Base-by-base conservation (phyloP, 2,888 invertebrate genomes). In the Arrhopalites spinosus region DNA sequence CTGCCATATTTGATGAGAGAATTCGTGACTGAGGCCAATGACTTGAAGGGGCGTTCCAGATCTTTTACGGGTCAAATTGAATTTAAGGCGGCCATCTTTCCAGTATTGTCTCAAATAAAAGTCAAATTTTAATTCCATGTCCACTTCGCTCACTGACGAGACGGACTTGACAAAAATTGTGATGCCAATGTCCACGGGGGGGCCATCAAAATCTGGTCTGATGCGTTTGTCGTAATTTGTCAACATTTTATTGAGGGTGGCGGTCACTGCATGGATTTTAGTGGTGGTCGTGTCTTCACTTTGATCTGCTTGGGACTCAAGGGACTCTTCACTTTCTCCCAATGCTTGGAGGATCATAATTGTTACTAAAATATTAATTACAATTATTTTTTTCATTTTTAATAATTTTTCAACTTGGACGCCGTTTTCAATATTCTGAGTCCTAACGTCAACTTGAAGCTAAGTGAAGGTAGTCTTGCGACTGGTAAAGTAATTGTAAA, bases 111-210 rank as follows among this genome's bases (percentile, higher is more conserved):
- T 53, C 43, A 68, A 50, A 5, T 66, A 59, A 8, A 74, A 68
- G 29, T 74, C 67, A 23, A 74, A 8, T 17, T 66, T 20, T 20
- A 56, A 68, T 56, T 74, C 74, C 74, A 64, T 63, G 29, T 73
- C 45, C 1, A 64, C 64, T 29, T 73, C 73, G 1, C 47, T 47
- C 17, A 68, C 50, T 1, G 27, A 36, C 3, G 68, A 1, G 27
- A 68, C 13, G 17, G 23, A 23, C 27, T 50, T 47, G 25, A 68
- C 29, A 25, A 43, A 7, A 0, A 68, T 20, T n/a, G 68, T 25
- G 50, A 68, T 25, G 20, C 27, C 17, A 13, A 68, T 27, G 11
- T 53, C 23, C 0, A 75, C 76, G 0, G 81, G 79, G 5, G 80
- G 80, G 23, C 66, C 73, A 29, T 47, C 47, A 29, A 30, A 53